phyloP scores from a whole-genome alignment of 2,797 vertebrate genomes.

The Cuniculus paca region DNA sequence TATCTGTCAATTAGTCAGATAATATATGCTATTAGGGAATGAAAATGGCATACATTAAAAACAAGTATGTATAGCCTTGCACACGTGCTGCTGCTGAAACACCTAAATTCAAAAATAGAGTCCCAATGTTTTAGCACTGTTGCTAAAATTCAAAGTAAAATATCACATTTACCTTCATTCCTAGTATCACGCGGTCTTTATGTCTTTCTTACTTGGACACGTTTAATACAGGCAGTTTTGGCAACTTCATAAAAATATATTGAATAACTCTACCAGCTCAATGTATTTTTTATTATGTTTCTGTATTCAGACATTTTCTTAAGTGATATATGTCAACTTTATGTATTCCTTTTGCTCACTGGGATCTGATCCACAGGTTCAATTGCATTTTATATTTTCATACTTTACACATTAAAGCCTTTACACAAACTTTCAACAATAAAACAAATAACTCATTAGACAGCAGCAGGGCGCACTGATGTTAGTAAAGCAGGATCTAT shows the following conservation, averaged over 20 bases:
- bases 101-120: constrained; percentile 71
- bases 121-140: constrained; percentile 65
- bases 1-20: constrained; percentile 69
- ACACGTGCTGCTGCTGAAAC: constrained; percentile 66
- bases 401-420: constrained; percentile 18
- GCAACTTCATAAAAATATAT: constrained; percentile 25
- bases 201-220: background rate
- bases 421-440: constrained; percentile 38
- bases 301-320: background rate
- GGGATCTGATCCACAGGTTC: background rate
- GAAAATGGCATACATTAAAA: constrained; percentile 69
- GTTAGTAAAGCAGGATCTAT: background rate
- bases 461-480: background rate
- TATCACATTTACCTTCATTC: background rate
- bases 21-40: constrained; percentile 47
- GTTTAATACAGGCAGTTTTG: constrained; percentile 58
- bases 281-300: background rate
- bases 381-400: constrained; percentile 57
- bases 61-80: constrained; percentile 63
- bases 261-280: constrained; percentile 36
- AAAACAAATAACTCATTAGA: constrained; percentile 25
- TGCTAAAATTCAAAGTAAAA: constrained; percentile 67
- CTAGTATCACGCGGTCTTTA: constrained; percentile 27
- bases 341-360: constrained; percentile 32
- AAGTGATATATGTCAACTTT: background rate